Evolutionary conservation across 2,888 invertebrate genomes (phyloP).

Genomic region (Leucozona laternaria): DNA sequence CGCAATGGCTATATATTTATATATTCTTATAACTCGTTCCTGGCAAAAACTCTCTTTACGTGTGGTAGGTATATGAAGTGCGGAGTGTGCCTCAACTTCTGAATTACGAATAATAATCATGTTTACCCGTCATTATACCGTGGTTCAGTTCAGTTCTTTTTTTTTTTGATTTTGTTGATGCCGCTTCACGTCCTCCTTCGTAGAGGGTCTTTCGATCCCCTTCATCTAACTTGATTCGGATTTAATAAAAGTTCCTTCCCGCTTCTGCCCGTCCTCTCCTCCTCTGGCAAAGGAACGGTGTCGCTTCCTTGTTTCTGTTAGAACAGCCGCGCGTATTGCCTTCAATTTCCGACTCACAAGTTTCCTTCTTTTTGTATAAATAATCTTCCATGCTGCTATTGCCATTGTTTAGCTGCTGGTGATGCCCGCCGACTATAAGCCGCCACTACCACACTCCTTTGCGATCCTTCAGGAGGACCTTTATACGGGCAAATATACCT

Average conservation of each 20-base stretch:
- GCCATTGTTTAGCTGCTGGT: conserved; percentile 57
- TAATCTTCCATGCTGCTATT: conserved; percentile 5
- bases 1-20: conserved; percentile 30
- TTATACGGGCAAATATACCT: conserved; percentile 29
- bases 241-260: conserved; percentile 70
- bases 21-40: neutral
- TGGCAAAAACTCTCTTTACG: neutral
- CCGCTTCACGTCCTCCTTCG: conserved; percentile 8
- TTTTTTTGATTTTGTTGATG: conserved; percentile 22
- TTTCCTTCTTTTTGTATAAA: conserved; percentile 45
- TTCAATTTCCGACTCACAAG: conserved; percentile 75
- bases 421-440: conserved; percentile 20
- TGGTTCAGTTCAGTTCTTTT: conserved; percentile 58
- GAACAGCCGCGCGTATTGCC: conserved; percentile 69
- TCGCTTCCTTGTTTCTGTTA: conserved; percentile 41
- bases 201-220: neutral
- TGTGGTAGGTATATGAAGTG: conserved; percentile 30
- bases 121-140: conserved; percentile 73
- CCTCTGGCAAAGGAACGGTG: neutral
- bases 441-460: conserved; percentile 26
- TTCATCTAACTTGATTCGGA: conserved; percentile 37
- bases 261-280: neutral
- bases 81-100: conserved; percentile 70
- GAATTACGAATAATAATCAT: conserved; percentile 75
- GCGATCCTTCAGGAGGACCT: conserved; percentile 22